phyloP scores from a whole-genome alignment of 2,797 vertebrate genomes.

The Cebuella pygmaea region DNA sequence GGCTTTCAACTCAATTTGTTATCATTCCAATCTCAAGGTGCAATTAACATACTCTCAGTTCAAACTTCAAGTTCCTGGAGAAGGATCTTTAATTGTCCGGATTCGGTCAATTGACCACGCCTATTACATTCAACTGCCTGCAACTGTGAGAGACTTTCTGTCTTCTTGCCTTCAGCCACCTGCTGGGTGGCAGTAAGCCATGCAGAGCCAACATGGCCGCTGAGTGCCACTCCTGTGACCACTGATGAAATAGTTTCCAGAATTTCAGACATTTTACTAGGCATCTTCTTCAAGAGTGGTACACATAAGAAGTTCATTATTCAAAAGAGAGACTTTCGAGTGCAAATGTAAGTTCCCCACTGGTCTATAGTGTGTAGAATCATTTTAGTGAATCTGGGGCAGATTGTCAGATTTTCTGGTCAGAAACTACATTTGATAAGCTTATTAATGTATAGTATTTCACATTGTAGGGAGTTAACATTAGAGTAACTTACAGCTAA shows the following conservation, averaged over 20 bases:
- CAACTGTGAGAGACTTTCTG: too few relatives aligned
- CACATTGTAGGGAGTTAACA: neutral
- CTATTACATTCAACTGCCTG: neutral
- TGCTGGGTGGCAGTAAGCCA: fast-evolving
- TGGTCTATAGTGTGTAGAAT: neutral
- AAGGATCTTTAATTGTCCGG: neutral
- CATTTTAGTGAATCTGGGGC: neutral
- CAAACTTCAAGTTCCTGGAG: neutral
- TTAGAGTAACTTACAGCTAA: neutral
- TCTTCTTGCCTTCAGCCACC: neutral
- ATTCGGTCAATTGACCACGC: neutral
- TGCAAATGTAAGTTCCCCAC: neutral
- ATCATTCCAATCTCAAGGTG: neutral
- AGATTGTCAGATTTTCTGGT: neutral
- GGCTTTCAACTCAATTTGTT: neutral
- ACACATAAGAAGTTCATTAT: neutral
- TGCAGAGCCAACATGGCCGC: neutral
- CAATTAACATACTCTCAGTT: neutral
- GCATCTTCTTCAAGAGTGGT: neutral
- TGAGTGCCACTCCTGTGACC: neutral
- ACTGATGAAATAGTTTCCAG: neutral
- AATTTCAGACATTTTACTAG: neutral
- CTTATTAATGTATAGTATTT: neutral
- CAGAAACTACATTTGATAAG: neutral
- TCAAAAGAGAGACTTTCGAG: neutral